Evolutionary conservation across 2,797 vertebrate species (phyloP), one percentile per base, ranked within the genome.

Genomic region (Lerista edwardsae): DNA sequence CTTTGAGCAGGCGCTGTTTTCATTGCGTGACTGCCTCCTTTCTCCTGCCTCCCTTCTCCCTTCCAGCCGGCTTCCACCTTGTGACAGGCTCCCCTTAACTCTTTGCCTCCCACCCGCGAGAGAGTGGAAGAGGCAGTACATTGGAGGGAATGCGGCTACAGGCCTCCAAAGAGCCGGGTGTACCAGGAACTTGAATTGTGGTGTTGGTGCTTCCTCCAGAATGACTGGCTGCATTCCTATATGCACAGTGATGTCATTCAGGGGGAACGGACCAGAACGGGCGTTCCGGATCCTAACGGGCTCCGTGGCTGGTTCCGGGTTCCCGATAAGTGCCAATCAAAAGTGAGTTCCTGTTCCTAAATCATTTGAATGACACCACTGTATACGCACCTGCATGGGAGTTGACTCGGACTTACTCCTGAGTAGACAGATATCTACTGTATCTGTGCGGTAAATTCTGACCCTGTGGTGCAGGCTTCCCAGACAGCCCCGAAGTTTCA

Each of bases 21-120:
- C 88, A 23, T 90, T 88, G 87, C 80, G 80, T 88, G 87, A 88
- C 87, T 84, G 84, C 64, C 61, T 80, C 73, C 80, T 77, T 86
- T 73, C 75, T 85, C 55, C 59, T n/a, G n/a, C n/a, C 61, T 80
- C 73, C 80, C 80, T 86, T 73, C 75, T 85, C 55, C 59, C 76
- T 67, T 78, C 80, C 86, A 88, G 86, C 82, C n/a, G 25, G 41
- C 74, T 83, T 87, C 79, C 84, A 91, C 87, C 88, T 86, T 84
- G 79, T 79, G 62, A 90, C 86, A 71, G 64, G 47, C 84, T 79
- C 65, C 29, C 65, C 75, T 86, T 90, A 88, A 90, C 88, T 86
- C 80, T 34, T 91, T 80, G 36, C 65, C 73, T 71, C 19, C 80
- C 77, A 31, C 14, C 62, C 67, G 34, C 61, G 21, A 44, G 27